These are phyloP conservation scores for Leptodactylus fuscus DNA, from an alignment of 2,113 vertebrate species.

Conservation along the genomic window DNA sequence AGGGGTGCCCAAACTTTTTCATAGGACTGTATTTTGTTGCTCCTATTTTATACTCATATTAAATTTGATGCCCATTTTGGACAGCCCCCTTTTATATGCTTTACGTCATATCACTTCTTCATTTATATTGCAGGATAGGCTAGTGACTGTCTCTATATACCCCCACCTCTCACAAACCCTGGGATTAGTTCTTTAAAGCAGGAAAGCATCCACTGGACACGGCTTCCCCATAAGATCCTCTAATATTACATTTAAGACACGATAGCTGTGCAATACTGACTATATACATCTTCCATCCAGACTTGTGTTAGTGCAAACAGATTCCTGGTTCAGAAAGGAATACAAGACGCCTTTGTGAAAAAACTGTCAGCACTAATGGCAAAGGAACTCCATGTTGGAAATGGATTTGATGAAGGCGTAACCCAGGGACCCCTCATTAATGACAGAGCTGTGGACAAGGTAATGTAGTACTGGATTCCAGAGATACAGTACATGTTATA, in stretches of 20 bases:
- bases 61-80: too few species aligned
- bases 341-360: constrained; percentile 87
- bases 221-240: neutral
- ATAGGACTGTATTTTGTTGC: too few species aligned
- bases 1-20: too few species aligned
- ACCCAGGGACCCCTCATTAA: constrained; percentile 97
- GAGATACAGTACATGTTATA: neutral
- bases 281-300: constrained; percentile 67
- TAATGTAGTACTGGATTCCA: constrained; percentile 60
- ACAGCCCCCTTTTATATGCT: too few species aligned
- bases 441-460: constrained; percentile 89
- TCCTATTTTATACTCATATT: too few species aligned
- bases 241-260: neutral
- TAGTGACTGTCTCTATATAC: too few species aligned
- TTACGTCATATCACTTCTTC: too few species aligned
- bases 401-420: constrained; percentile 84
- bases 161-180: too few species aligned
- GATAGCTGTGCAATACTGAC: neutral
- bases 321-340: constrained; percentile 89
- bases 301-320: constrained; percentile 95
- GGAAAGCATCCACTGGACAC: too few species aligned
- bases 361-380: constrained; percentile 84
- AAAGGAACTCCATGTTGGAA: constrained; percentile 80
- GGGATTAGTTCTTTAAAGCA: too few species aligned
- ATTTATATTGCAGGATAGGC: too few species aligned